Evolutionary conservation across 2,888 invertebrate species (phyloP), one percentile per base, ranked within the genome.

Genomic region (Deroplatys truncata): DNA sequence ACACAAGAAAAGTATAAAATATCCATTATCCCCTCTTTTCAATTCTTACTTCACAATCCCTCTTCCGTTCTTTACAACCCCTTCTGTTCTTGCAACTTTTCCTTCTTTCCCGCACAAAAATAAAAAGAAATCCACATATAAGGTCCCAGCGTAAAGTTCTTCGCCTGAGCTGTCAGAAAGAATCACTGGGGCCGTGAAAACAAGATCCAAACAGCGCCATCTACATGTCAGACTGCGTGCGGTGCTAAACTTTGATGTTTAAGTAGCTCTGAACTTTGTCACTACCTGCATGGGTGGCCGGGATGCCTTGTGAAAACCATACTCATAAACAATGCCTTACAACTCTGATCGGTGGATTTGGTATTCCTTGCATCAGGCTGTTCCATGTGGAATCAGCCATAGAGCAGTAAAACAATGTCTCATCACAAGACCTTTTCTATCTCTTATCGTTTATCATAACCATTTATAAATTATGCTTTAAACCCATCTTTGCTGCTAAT

Each of bases 1-100:
- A 87, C 49, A 87, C 31, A 35, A 87, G 87, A 87, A 87, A 87
- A 82, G 87, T 87, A 82, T 87, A 87, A 87, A 87, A 87, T 87
- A 82, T 87, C 87, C 86, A 87, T 87, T 87, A 87, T 31, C 86
- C 56, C 56, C 56, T 87, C 82, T 56, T 31, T 28, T 82, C 87
- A 13, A 82, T n/a, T n/a, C 86, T 31, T 72, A 72, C 56, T 72
- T 72, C 56, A 72, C 56, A 72, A 72, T 72, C 56, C 56, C 56
- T 72, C 56, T 72, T 72, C 56, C 56, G 56, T 72, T 56, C 56
- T 72, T 72, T 72, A 72, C 56, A 72, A 72, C 56, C 56, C 56
- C 56, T 72, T 72, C 56, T 72, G 56, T 72, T 72, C 56, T 72
- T 72, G 56, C 56, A 72, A 72, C 56, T 72, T 72, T 72, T 72